Percentiles rank a stretch among this genome's conserved stretches.
Evolutionary conservation across 2,888 invertebrate species (phyloP).

Genomic region (Thecophora atra): DNA sequence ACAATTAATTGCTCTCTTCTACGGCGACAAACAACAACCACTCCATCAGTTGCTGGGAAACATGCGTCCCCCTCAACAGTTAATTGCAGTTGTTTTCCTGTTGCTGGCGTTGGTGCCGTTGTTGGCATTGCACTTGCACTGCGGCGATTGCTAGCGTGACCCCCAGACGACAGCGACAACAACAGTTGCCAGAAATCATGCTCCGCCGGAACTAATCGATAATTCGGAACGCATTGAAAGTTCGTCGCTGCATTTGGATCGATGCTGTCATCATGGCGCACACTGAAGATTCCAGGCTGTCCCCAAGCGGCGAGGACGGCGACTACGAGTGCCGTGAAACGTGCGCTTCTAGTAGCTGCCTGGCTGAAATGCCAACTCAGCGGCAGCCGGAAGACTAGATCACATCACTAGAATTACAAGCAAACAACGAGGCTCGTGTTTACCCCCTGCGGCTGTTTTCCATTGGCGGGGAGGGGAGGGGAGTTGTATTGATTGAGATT

Average conservation of each 20-base stretch:
- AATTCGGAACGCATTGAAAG: conserved; percentile 12
- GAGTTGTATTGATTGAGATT: too few species aligned
- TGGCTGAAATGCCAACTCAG: background rate
- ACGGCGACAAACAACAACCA: background rate
- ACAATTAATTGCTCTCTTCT: conserved; percentile 7
- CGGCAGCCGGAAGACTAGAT: background rate
- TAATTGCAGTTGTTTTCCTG: conserved; percentile 4
- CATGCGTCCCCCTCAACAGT: conserved; percentile 8
- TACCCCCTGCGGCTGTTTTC: too few species aligned
- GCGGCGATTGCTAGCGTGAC: background rate
- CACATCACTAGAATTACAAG: too few species aligned
- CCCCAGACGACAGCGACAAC: conserved; percentile 9
- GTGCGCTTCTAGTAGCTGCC: background rate
- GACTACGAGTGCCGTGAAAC: background rate
- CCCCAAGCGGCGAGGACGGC: too few species aligned
- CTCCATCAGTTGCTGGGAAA: background rate
- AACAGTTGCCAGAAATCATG: conserved; percentile 1
- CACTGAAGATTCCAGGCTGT: background rate
- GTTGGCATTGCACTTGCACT: conserved; percentile 31
- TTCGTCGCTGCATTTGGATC: background rate
- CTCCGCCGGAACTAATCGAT: background rate
- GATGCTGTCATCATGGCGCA: background rate
- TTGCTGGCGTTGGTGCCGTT: background rate
- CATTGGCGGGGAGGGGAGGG: too few species aligned
- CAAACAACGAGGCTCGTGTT: too few species aligned